A percentile compares a stretch with the other conserved stretches of the same genome.
Conservation (phyloP, 2,797 vertebrate species). For the Pseudomugil tenellus region DNA sequence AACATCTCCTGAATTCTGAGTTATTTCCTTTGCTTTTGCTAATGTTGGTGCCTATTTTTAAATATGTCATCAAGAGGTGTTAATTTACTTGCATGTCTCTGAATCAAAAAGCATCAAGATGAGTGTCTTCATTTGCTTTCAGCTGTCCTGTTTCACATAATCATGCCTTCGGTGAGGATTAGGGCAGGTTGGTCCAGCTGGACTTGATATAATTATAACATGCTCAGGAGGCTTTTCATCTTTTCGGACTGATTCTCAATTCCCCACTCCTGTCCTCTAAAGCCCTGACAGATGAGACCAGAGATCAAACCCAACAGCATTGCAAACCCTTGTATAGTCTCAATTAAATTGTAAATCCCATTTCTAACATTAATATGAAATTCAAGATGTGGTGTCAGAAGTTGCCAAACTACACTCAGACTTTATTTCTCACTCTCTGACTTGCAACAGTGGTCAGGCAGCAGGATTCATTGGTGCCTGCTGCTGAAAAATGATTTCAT, state of each 20-base stretch:
- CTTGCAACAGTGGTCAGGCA: not conserved
- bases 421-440: not conserved
- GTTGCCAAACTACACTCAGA: not conserved
- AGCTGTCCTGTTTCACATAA: not conserved
- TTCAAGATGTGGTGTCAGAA: not conserved
- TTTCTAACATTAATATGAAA: not conserved
- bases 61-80: too few species aligned
- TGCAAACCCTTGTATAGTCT: constrained; percentile 4
- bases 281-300: constrained; percentile 3
- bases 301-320: constrained; percentile 11
- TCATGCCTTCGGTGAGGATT: not conserved
- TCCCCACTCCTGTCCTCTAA: not conserved
- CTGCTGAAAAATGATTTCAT: not conserved
- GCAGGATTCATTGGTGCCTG: not conserved
- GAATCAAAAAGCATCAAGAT: not conserved
- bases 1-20: too few species aligned
- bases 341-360: constrained; percentile 5
- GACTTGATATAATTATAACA: not conserved
- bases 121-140: too few species aligned
- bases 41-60: too few species aligned
- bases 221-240: constrained; percentile 3
- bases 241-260: not conserved
- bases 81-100: not conserved
- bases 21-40: too few species aligned
- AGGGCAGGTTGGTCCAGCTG: not conserved